A percentile compares a stretch with the other conserved stretches of the same genome.
Evolutionary conservation across 2,797 vertebrate genomes (phyloP).

Genomic region (Lagocephalus sceleratus): DNA sequence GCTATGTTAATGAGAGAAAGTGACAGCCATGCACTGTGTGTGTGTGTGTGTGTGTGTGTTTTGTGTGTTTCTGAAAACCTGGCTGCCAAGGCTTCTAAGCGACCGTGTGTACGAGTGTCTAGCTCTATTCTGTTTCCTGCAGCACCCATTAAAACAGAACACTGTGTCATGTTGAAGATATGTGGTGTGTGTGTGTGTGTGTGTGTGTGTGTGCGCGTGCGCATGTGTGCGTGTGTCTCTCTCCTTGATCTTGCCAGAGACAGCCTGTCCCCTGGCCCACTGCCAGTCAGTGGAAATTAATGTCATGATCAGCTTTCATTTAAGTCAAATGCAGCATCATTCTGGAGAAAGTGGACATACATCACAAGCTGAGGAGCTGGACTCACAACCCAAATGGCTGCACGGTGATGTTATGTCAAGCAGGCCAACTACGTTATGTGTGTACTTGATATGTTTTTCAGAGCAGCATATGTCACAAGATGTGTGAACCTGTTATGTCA

Average conservation of each 20-base stretch:
- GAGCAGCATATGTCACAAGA: background rate
- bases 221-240: background rate
- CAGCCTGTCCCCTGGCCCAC: conserved; percentile 61
- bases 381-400: conserved; percentile 21
- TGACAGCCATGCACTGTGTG: conserved; percentile 15
- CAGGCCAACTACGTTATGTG: background rate
- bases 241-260: conserved; percentile 56
- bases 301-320: conserved; percentile 68
- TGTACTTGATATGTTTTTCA: background rate
- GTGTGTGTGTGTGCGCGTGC: conserved; percentile 6
- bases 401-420: conserved; percentile 40
- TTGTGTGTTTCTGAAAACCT: conserved; percentile 19
- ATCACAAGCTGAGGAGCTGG: conserved; percentile 43
- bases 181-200: conserved; percentile 19
- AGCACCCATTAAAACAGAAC: conserved; percentile 54
- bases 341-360: conserved; percentile 41
- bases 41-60: conserved; percentile 16
- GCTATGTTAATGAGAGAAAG: conserved; percentile 9
- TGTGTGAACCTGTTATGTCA: conserved; percentile 22
- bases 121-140: conserved; percentile 52
- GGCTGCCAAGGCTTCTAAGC: conserved; percentile 47
- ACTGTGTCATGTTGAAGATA: conserved; percentile 54
- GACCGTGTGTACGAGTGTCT: conserved; percentile 45
- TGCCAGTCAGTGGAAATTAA: conserved; percentile 63
- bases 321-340: conserved; percentile 50